Conservation (phyloP, 2,888 invertebrate genomes). For the Heteromurus nitidus region DNA sequence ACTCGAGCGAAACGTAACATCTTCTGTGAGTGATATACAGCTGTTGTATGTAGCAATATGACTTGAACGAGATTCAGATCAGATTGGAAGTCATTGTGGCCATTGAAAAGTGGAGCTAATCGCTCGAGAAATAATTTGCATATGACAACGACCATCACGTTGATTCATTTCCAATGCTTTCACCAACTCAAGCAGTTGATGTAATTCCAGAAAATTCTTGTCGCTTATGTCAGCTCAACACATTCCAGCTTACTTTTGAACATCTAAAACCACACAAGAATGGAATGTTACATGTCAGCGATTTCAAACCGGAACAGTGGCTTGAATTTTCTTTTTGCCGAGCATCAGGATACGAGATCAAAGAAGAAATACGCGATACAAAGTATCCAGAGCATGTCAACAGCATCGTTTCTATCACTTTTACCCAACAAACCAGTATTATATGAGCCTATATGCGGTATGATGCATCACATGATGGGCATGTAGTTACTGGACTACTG, state of each 20-base stretch:
- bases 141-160: not conserved
- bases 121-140: constrained; percentile 1
- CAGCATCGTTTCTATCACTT: not conserved
- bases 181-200: too few species aligned
- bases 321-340: too few species aligned
- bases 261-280: not conserved
- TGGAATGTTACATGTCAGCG: too few species aligned
- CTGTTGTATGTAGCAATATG: constrained; percentile 20
- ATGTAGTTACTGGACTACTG: not conserved
- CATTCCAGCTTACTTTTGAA: too few species aligned
- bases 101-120: too few species aligned
- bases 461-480: too few species aligned
- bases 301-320: too few species aligned
- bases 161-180: too few species aligned
- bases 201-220: too few species aligned
- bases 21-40: constrained; percentile 4
- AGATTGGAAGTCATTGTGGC: too few species aligned
- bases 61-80: not conserved
- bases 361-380: constrained; percentile 41
- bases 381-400: constrained; percentile 56
- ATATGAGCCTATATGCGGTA: not conserved
- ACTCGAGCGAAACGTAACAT: too few species aligned
- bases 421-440: not conserved
- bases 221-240: not conserved
- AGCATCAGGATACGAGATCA: too few species aligned